A percentile compares a stretch with the other conserved stretches of the same genome.
Conservation (phyloP, 1,140 invertebrate species). For the Euwallacea fornicatus region DNA sequence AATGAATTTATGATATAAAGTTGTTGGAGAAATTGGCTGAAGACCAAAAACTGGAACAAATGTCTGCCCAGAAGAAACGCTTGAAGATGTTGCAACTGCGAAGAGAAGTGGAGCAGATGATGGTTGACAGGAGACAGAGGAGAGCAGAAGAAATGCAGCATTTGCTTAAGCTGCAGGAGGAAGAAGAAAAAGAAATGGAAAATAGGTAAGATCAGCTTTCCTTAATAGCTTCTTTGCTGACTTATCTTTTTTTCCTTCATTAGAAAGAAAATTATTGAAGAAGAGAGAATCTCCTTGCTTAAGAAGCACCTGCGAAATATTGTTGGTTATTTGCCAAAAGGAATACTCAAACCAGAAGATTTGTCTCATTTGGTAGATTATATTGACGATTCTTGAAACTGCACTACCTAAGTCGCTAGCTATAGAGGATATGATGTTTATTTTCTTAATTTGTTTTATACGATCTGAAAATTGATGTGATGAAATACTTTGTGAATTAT, state of each 20-base stretch:
- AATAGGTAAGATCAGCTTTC: conserved; percentile 43
- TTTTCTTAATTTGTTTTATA: no score
- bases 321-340: conserved; percentile 53
- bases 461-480: no score
- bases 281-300: conserved; percentile 53
- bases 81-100: conserved; percentile 49
- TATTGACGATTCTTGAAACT: not conserved
- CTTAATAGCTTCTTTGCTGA: conserved; percentile 24
- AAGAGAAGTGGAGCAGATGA: conserved; percentile 48
- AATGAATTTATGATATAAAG: conserved; percentile 27
- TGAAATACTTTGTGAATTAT: no score
- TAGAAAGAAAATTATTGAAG: conserved; percentile 52
- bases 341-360: conserved; percentile 52
- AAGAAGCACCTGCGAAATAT: conserved; percentile 54
- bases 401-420: not conserved
- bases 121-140: conserved; percentile 46
- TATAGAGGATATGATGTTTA: not conserved
- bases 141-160: conserved; percentile 49
- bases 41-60: conserved; percentile 49
- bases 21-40: conserved; percentile 49
- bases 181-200: conserved; percentile 46
- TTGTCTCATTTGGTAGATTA: conserved; percentile 48
- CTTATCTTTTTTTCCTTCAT: conserved; percentile 38
- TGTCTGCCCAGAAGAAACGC: conserved; percentile 48
- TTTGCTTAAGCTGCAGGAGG: conserved; percentile 44